Conservation (phyloP, 2,113 vertebrate species). For the Mirza zaza region DNA sequence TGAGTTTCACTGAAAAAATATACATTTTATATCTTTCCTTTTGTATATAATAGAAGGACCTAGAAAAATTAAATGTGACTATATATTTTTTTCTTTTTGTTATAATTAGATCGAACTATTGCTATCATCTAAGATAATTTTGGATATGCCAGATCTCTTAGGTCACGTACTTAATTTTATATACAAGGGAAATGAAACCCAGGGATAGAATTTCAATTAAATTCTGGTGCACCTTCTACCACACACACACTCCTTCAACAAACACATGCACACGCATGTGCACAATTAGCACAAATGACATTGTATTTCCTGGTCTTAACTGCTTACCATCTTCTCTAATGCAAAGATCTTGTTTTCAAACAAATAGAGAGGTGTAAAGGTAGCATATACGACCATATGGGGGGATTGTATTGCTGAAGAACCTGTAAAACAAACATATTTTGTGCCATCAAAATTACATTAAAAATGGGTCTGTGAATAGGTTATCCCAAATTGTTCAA, state of each 20-base stretch:
- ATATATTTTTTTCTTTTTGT: neutral
- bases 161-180: neutral
- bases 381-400: conserved; percentile 87
- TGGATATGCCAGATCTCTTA: neutral
- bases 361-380: conserved; percentile 85
- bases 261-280: neutral
- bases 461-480: neutral
- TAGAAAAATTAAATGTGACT: neutral
- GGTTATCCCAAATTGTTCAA: neutral
- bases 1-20: neutral
- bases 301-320: neutral
- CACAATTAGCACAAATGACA: neutral
- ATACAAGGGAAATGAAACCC: neutral
- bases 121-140: neutral
- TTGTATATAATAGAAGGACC: neutral
- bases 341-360: conserved; percentile 85
- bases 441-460: neutral
- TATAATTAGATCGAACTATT: neutral
- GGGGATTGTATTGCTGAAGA: conserved; percentile 64
- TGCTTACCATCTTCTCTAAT: conserved; percentile 89
- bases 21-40: neutral
- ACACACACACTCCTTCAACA: no score
- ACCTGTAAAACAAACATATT: conserved; percentile 74
- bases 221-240: neutral
- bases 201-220: neutral